These are phyloP conservation scores for Selenia dentaria DNA, from an alignment of 2,888 invertebrate species.

Conservation along the genomic window DNA sequence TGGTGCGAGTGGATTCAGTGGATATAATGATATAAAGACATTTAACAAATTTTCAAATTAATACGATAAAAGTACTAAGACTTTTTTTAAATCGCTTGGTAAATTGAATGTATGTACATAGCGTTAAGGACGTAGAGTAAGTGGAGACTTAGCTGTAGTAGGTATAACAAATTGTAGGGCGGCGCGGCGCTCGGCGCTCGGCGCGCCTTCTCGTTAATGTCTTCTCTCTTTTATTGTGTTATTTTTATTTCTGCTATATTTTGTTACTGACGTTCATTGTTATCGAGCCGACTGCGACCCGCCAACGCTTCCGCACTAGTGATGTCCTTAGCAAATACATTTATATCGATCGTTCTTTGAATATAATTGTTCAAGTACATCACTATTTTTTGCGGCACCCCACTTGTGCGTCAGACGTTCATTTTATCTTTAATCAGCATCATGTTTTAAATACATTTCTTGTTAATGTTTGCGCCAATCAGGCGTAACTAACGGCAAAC, in stretches of 20 bases:
- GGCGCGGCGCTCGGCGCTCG: conserved; percentile 37
- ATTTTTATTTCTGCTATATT: conserved; percentile 55
- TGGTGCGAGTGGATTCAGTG: conserved; percentile 80
- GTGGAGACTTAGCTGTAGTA: conserved; percentile 81
- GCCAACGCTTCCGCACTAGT: conserved; percentile 15
- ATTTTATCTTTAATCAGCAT: too few relatives aligned
- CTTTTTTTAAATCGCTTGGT: conserved; percentile 80
- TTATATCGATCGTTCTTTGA: conserved; percentile 19
- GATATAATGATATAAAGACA: conserved; percentile 77
- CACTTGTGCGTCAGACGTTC: background rate
- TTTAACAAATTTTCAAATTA: conserved; percentile 84
- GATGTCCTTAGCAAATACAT: conserved; percentile 26
- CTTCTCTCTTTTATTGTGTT: conserved; percentile 50
- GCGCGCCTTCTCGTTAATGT: conserved; percentile 50
- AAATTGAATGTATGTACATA: conserved; percentile 80
- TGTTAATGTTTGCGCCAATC: background rate
- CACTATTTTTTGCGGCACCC: conserved; percentile 12
- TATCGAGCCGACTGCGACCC: conserved; percentile 30
- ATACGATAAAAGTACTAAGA: conserved; percentile 81
- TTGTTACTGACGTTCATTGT: conserved; percentile 55
- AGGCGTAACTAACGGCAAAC: background rate
- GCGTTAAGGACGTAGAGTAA: conserved; percentile 75
- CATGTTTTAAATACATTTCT: too few relatives aligned
- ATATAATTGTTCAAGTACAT: conserved; percentile 24
- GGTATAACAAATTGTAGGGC: conserved; percentile 81